These are phyloP conservation scores for Hiodon tergisus DNA, from an alignment of 2,113 vertebrate species.

Conservation along the genomic window DNA sequence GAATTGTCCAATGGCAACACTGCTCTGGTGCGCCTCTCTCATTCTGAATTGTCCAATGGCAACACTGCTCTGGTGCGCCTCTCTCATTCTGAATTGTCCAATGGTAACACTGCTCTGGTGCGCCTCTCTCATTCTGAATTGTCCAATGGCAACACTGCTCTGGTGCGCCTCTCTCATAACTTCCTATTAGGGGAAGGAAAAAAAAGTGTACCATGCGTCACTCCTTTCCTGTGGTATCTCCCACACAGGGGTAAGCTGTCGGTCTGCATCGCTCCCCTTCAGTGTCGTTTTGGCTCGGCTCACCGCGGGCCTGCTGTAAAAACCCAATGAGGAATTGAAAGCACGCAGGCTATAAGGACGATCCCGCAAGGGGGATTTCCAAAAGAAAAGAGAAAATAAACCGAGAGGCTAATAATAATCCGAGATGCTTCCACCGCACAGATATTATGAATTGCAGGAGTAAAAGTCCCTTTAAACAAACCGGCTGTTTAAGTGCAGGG, in stretches of 20 bases:
- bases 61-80: too few relatives aligned
- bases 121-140: background rate
- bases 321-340: slow-evolving; percentile 23
- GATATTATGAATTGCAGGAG: background rate
- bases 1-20: too few relatives aligned
- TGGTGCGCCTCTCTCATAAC: background rate
- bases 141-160: background rate
- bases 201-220: too few relatives aligned
- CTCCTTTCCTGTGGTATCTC: background rate
- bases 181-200: background rate
- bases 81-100: too few relatives aligned
- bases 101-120: background rate
- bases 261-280: background rate
- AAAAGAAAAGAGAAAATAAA: background rate
- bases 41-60: too few relatives aligned
- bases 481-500: background rate
- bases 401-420: background rate
- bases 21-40: too few relatives aligned
- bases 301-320: slow-evolving; percentile 5
- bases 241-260: background rate
- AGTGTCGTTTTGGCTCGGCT: slow-evolving; percentile 15
- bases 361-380: slow-evolving; percentile 7
- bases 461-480: slow-evolving; percentile 1
- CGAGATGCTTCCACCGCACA: too few relatives aligned
- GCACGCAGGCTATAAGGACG: background rate